Evolutionary conservation across 2,888 invertebrate species (phyloP), one percentile per base, ranked within the genome.

Genomic region (Cylindroiulus punctatus): DNA sequence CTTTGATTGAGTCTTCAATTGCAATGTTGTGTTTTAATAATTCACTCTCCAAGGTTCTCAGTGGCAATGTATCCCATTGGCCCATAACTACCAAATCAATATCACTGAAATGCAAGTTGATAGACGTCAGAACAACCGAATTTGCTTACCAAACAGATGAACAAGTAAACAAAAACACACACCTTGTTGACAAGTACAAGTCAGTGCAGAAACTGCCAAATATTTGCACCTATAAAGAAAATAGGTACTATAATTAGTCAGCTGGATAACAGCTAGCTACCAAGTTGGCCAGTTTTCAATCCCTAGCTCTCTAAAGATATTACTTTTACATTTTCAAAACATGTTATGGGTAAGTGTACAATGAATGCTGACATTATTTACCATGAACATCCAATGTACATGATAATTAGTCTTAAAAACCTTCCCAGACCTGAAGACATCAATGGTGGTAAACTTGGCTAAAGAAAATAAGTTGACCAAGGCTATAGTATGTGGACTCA

Each of bases 121-220:
- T 26, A 86, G 14, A 65, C 40, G 36, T 36, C 22, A 36, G 22
- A 40, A 85, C 22, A 36, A 8, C 26, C n/a, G 10, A 0, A 52
- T 84, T 44, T 44, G 10, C 19, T 12, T 85, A 19, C 22, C 14
- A 40, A 36, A 36, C 12, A 82, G n/a, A n/a, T 10, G n/a, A 36
- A 8, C 8, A n/a, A 30, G 36, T 17, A 30, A 81, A 22, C 4
- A 85, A 82, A 82, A 85, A 36, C 3, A 86, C 86, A 83, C 47
- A 94, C 94, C 98, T 98, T 90, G 98, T 98, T 88, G 99, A 99
- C 91, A 99, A 93, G 93, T 98, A 99, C 88, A 99, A 94, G 86
- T 98, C 98, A 88, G 99, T 99, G 89, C 97, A 94, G 92, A 98
- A 98, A 90, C 98, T 98, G 90, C 99, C 99, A 93, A 99, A 99